Percentiles rank a stretch among this genome's conserved stretches.
phyloP scores from a whole-genome alignment of 2,888 invertebrate genomes.

The Alloscopus bannaensis region DNA sequence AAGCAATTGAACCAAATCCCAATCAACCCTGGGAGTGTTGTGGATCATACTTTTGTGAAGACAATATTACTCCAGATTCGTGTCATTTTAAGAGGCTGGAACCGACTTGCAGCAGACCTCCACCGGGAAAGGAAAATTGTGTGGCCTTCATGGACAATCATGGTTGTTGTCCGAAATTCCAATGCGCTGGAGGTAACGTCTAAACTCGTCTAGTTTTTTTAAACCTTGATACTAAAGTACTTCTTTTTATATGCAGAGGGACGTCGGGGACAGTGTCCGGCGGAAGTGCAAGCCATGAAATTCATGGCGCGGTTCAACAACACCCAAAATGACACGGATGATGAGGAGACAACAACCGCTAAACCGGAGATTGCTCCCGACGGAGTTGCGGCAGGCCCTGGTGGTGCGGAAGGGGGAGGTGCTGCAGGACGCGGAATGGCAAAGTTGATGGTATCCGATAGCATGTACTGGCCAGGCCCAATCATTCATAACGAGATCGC shows the following conservation, averaged over 20 bases:
- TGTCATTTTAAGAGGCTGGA: constrained; percentile 67
- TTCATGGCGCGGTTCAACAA: constrained; percentile 37
- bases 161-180: constrained; percentile 71
- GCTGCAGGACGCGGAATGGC: neutral
- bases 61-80: constrained; percentile 47
- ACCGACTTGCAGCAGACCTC: constrained; percentile 67
- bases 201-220: constrained; percentile 1
- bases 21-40: constrained; percentile 66
- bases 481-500: neutral
- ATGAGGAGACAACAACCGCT: neutral
- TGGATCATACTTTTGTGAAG: constrained; percentile 68
- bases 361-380: neutral
- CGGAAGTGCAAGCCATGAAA: constrained; percentile 62
- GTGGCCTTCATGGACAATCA: constrained; percentile 68
- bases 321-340: constrained; percentile 13
- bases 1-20: constrained; percentile 41
- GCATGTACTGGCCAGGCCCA: neutral
- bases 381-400: neutral
- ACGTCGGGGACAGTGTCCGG: constrained; percentile 70
- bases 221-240: neutral
- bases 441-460: neutral
- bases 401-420: neutral
- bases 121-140: constrained; percentile 69
- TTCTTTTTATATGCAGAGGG: constrained; percentile 47
- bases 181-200: constrained; percentile 69